Conservation (phyloP, 2,888 invertebrate genomes). For the Drosophila koepferae region DNA sequence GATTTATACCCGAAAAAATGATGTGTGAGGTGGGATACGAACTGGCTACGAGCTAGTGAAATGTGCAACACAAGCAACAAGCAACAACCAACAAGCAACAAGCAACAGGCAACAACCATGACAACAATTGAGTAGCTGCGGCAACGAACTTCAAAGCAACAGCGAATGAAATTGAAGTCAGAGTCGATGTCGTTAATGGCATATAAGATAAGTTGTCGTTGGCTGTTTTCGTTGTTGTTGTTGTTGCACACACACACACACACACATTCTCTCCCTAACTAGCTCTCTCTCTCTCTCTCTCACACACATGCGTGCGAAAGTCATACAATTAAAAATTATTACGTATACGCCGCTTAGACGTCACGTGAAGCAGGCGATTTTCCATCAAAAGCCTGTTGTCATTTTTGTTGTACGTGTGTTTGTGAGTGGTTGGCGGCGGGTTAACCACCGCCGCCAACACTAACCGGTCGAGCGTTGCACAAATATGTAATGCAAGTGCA, state of each 20-base stretch:
- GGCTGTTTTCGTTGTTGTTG: constrained; percentile 41
- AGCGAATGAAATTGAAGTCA: constrained; percentile 32
- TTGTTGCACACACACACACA: constrained; percentile 31
- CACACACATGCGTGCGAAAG: constrained; percentile 56
- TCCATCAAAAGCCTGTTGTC: constrained; percentile 59
- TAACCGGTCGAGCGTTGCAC: constrained; percentile 60
- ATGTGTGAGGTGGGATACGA: constrained; percentile 32
- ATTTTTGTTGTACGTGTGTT: constrained; percentile 1
- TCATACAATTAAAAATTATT: constrained; percentile 78
- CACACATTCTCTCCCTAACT: too few relatives aligned
- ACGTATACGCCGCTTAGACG: constrained; percentile 74
- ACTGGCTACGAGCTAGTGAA: constrained; percentile 62
- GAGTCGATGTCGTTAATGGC: constrained; percentile 47
- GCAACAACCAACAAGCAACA: constrained; percentile 32
- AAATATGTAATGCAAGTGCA: constrained; percentile 75
- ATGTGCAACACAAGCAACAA: constrained; percentile 62
- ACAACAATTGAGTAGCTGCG: constrained; percentile 54
- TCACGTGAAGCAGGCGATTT: constrained; percentile 48
- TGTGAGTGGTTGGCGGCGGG: constrained; percentile 37
- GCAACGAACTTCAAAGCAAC: constrained; percentile 76
- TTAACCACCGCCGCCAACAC: constrained; percentile 66
- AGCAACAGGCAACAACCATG: constrained; percentile 36
- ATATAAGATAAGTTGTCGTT: constrained; percentile 52
- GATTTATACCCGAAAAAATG: constrained; percentile 82
- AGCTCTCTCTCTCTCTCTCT: not conserved